Base-by-base conservation (phyloP, 2,888 invertebrate species). In the Zaprionus lineosus region DNA sequence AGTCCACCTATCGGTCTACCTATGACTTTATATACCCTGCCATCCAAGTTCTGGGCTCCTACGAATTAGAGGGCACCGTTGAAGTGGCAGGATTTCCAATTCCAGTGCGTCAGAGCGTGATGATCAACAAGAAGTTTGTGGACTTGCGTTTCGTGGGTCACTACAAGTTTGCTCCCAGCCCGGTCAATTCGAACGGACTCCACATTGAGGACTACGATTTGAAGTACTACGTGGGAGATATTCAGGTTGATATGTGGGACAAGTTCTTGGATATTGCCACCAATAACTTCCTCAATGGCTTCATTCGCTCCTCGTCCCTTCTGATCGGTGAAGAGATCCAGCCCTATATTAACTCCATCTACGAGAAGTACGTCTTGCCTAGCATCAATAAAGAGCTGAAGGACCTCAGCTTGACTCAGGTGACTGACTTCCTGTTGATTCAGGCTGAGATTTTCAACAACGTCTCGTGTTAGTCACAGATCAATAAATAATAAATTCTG, bases 201-300 rank as follows among this genome's bases (percentile, higher is more conserved):
- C 59, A 53, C 5, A 40, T 87, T 6, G 53, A 58, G 0, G 72
- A 86, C 46, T 60, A 78, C 11, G 46, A 78, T 3, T 57, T 74
- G 16, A 29, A 72, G 1, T 64, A 79, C 16, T 75, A 61, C 9
- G 6, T 87, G n/a, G 84, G 58, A 1, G 67, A 67, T 40, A 51
- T 81, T 1, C 9, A 64, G 9, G 46, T 40, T 4, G 57, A 61
- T 15, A 75, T 72, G 48, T 75, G 86, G 71, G 68, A 88, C 34
- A 36, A 62, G 2, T 29, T 70, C 9, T 74, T 74, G 79, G 73
- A 85, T 41, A 67, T 77, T 14, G 68, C 85, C 1, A 16, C 63
- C 2, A 87, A 88, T 44, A 82, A 83, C 31, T 84, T 73, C 21
- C 12, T 58, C n/a, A 88, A 88, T 21, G 28, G 60, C 2, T 68